A percentile compares a stretch with the other conserved stretches of the same genome.
phyloP scores from a whole-genome alignment of 2,888 invertebrate genomes.

The Apamea sordens region DNA sequence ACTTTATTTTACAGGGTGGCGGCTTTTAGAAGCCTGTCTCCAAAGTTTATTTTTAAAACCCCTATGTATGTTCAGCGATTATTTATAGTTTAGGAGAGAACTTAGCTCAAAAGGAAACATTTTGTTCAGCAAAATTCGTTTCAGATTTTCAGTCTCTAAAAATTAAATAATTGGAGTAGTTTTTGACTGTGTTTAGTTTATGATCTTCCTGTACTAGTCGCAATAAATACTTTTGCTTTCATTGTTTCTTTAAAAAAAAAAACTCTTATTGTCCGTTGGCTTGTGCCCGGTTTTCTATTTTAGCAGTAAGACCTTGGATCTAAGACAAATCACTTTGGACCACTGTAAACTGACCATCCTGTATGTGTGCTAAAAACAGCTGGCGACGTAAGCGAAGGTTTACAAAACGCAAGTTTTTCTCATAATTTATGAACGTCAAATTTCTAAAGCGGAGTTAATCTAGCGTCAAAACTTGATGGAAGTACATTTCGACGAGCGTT shows the following conservation, averaged over 20 bases:
- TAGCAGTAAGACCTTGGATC: background rate
- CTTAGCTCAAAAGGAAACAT: background rate
- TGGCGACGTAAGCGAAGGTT: background rate
- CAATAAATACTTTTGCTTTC: background rate
- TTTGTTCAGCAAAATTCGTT: background rate
- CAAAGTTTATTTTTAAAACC: background rate
- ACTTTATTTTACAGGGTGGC: background rate
- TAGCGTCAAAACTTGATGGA: background rate
- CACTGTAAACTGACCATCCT: background rate
- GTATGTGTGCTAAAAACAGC: background rate
- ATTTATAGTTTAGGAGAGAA: background rate
- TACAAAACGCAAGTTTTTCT: slow-evolving; percentile 4
- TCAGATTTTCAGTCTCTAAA: background rate
- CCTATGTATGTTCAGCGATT: no score
- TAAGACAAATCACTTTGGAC: background rate
- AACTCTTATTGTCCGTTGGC: background rate
- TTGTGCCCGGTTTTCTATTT: background rate
- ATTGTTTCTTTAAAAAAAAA: no score
- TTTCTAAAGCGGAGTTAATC: background rate
- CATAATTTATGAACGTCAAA: background rate
- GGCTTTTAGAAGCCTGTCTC: no score
- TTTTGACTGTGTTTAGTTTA: no score
- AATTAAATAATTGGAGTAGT: no score
- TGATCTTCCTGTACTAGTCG: no score
- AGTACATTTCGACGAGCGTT: background rate